These are phyloP conservation scores for Paelopatides confundens DNA, from an alignment of 53 echinoderm and acorn worm genomes.

Conservation along the genomic window DNA sequence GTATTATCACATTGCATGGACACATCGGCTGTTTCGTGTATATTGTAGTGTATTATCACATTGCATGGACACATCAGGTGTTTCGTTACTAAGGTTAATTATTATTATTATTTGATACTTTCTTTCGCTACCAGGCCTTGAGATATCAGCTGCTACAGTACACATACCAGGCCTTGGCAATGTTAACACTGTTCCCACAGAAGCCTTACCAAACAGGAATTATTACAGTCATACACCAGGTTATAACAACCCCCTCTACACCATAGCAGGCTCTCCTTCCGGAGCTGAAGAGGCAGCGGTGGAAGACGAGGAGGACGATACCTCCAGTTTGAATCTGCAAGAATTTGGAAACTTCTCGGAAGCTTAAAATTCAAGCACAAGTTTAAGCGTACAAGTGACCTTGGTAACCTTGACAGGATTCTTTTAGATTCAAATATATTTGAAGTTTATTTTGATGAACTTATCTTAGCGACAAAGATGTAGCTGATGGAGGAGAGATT, in stretches of 20 bases:
- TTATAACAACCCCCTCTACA: slow-evolving; percentile 68
- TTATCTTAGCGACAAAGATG: too few species aligned
- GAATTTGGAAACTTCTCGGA: slow-evolving; percentile 9
- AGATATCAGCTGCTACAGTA: neutral
- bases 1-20: too few species aligned
- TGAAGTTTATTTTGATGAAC: too few species aligned
- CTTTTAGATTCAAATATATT: neutral
- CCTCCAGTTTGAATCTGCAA: slow-evolving; percentile 20
- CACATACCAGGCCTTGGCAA: slow-evolving; percentile 47
- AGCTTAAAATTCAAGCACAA: neutral
- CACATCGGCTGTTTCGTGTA: too few species aligned
- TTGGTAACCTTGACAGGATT: neutral
- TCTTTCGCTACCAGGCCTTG: too few species aligned
- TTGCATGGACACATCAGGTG: too few species aligned
- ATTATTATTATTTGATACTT: too few species aligned
- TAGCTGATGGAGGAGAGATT: too few species aligned
- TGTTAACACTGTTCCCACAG: slow-evolving; percentile 24
- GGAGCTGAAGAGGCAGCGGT: neutral
- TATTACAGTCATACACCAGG: slow-evolving; percentile 39
- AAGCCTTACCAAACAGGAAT: slow-evolving; percentile 28
- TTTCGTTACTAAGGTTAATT: too few species aligned
- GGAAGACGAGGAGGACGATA: slow-evolving; percentile 3
- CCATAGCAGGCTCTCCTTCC: slow-evolving; percentile 5
- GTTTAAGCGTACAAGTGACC: neutral
- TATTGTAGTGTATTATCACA: too few species aligned